Percentiles rank a stretch among this genome's conserved stretches.
phyloP scores from a whole-genome alignment of 2,888 invertebrate genomes.

The Nephrocerus scutellatus region DNA sequence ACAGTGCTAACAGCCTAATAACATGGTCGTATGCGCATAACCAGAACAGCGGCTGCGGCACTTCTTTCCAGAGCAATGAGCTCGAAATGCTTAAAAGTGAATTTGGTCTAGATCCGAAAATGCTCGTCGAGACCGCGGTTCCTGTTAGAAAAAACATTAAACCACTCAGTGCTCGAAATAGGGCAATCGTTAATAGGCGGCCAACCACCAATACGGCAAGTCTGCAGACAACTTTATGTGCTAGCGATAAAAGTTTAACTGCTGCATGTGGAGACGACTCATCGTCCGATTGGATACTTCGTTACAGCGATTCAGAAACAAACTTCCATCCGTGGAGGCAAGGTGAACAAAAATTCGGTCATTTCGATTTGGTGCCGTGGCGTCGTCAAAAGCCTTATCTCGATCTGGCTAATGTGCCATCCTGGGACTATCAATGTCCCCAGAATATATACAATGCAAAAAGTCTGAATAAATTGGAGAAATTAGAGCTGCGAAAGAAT shows the following conservation, averaged over 20 bases:
- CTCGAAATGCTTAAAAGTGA: slow-evolving; percentile 32
- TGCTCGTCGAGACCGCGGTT: slow-evolving; percentile 36
- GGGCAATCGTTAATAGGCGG: slow-evolving; percentile 22
- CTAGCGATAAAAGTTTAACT: neutral
- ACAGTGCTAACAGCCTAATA: too few species aligned
- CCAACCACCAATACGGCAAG: neutral
- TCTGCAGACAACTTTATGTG: neutral
- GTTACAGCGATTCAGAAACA: slow-evolving; percentile 36
- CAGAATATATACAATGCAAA: slow-evolving; percentile 20
- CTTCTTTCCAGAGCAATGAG: too few species aligned
- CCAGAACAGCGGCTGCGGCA: too few species aligned
- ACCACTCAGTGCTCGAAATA: slow-evolving; percentile 37
- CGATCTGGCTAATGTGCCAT: slow-evolving; percentile 32
- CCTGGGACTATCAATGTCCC: slow-evolving; percentile 22
- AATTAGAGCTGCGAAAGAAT: slow-evolving; percentile 41
- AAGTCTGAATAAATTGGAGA: slow-evolving; percentile 33
- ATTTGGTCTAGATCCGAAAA: slow-evolving; percentile 36
- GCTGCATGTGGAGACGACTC: too few species aligned
- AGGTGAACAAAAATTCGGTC: slow-evolving; percentile 33
- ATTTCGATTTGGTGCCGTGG: slow-evolving; percentile 47
- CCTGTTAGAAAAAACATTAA: slow-evolving; percentile 34
- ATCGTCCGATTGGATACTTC: slow-evolving; percentile 41
- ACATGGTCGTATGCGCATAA: too few species aligned
- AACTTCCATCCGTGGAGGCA: slow-evolving; percentile 43
- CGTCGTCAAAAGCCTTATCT: slow-evolving; percentile 35